Evolutionary conservation across 1,140 invertebrate species (phyloP).

Genomic region (Phocides pigmalion): DNA sequence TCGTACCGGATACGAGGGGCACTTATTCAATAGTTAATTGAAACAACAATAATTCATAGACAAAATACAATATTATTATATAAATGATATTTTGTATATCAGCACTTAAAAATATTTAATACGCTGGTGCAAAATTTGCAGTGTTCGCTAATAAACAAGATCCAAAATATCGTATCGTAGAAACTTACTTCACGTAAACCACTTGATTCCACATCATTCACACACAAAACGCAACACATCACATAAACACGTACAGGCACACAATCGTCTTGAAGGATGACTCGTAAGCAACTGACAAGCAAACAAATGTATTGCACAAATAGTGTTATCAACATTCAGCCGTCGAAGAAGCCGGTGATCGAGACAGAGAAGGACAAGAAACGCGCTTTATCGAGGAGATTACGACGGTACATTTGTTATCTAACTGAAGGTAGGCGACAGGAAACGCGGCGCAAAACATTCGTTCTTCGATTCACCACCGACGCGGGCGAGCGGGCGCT

Average conservation of each 20-base stretch:
- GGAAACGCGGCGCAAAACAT: constrained; percentile 39
- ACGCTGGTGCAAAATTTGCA: background rate
- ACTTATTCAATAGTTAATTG: background rate
- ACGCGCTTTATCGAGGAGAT: constrained; percentile 48
- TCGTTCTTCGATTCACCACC: constrained; percentile 14
- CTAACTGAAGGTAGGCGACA: constrained; percentile 39
- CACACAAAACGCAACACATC: constrained; percentile 39
- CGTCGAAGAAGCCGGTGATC: constrained; percentile 52
- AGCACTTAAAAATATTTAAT: background rate
- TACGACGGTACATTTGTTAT: constrained; percentile 56
- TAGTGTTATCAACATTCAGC: constrained; percentile 55
- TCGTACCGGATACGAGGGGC: constrained; percentile 21
- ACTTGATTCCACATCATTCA: constrained; percentile 73
- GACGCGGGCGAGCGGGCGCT: constrained; percentile 24
- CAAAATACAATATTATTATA: too few relatives aligned
- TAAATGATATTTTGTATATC: background rate
- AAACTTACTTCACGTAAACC: constrained; percentile 65
- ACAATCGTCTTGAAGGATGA: constrained; percentile 40
- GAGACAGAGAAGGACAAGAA: constrained; percentile 40
- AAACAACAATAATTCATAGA: background rate
- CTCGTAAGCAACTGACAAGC: constrained; percentile 52
- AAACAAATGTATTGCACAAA: constrained; percentile 52
- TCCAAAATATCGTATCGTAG: background rate
- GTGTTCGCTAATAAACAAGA: too few relatives aligned
- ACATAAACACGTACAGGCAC: constrained; percentile 45